Evolutionary conservation across 1,140 invertebrate genomes (phyloP), one percentile per base, ranked within the genome.

Genomic region (Propsilocerus akamusi): DNA sequence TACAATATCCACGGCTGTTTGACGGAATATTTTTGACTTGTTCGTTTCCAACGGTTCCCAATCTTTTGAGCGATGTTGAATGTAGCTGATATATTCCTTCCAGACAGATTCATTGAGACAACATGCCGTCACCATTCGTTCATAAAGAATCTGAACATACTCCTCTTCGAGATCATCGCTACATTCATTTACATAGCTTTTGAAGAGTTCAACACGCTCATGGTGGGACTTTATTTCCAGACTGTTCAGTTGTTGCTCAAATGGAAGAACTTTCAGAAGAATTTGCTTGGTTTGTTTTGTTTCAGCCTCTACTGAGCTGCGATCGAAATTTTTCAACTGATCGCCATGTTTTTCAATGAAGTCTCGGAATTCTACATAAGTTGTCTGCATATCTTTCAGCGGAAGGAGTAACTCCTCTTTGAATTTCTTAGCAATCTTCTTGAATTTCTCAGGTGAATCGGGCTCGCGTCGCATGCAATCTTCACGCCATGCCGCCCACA

Each of bases 301-400:
- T 25, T 26, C 46, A 6, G 25, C 25, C 10, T 47, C 23, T 17
- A 25, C 24, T 25, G 23, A 12, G 24, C 25, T 20, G 47, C 51
- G 53, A 25, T 54, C 52, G 14, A 55, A 57, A 11, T 46, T 48
- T 26, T 53, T 26, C 30, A 55, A 51, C 26, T 32, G n/a, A 17
- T 50, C 47, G 49, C 54, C 54, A 37, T 55, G 37, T 12, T 51
- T 51, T 54, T 59, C 53, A 25, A 55, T 41, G 53, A 59, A 66
- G 6, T 61, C 54, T 49, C 61, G 50, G 53, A 62, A 68, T 57
- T 68, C 65, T n/a, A 54, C 55, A 52, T 65, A 67, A 12, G 60
- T 64, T 26, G 56, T 58, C 51, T 66, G 59, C 58, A 68, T 67
- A 26, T 60, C 54, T 14, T 62, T 25, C 6, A 69, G 53, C 14